Percentiles rank a stretch among this genome's conserved stretches.
These are phyloP conservation scores for Heliocidaris erythrogramma DNA, from an alignment of 35 echinoderm and acorn worm species.

Conservation along the genomic window DNA sequence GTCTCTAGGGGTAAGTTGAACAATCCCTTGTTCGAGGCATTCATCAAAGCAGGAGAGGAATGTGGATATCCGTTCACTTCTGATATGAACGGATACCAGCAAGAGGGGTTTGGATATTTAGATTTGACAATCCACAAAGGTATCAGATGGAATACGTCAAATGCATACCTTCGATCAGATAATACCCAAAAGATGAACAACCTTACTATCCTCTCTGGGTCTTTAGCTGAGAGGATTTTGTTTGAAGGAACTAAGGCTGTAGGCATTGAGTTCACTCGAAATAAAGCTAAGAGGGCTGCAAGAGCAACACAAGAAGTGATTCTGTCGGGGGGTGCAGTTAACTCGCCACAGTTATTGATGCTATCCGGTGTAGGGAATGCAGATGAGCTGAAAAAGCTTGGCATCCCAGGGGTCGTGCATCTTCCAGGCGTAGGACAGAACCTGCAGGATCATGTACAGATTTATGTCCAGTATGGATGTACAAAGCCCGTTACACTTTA, in stretches of 20 bases:
- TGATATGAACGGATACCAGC: conserved; percentile 96
- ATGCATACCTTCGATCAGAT: conserved; percentile 81
- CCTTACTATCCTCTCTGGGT: conserved; percentile 58
- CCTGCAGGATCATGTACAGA: conserved; percentile 90
- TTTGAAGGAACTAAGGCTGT: conserved; percentile 86
- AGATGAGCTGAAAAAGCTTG: conserved; percentile 77
- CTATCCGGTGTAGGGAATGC: conserved; percentile 95
- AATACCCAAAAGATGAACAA: conserved; percentile 67
- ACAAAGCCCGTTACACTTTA: conserved; percentile 86
- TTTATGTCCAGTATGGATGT: conserved; percentile 89
- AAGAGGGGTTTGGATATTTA: conserved; percentile 96
- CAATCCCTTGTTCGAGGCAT: conserved; percentile 84
- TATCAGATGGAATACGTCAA: conserved; percentile 80
- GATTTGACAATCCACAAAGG: conserved; percentile 88
- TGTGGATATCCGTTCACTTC: conserved; percentile 82
- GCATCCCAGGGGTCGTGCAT: conserved; percentile 79
- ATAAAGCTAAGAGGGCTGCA: conserved; percentile 22
- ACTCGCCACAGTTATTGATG: conserved; percentile 89
- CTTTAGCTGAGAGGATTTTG: conserved; percentile 59
- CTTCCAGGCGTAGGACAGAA: conserved; percentile 96
- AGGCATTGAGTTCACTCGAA: conserved; percentile 71
- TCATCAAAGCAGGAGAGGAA: conserved; percentile 84
- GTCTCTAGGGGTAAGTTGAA: conserved; percentile 80
- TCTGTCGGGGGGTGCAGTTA: conserved; percentile 81
- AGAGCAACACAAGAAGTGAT: conserved; percentile 81